These are phyloP conservation scores for Phrynocephalus forsythii DNA, from an alignment of 2,797 vertebrate species.

Conservation along the genomic window DNA sequence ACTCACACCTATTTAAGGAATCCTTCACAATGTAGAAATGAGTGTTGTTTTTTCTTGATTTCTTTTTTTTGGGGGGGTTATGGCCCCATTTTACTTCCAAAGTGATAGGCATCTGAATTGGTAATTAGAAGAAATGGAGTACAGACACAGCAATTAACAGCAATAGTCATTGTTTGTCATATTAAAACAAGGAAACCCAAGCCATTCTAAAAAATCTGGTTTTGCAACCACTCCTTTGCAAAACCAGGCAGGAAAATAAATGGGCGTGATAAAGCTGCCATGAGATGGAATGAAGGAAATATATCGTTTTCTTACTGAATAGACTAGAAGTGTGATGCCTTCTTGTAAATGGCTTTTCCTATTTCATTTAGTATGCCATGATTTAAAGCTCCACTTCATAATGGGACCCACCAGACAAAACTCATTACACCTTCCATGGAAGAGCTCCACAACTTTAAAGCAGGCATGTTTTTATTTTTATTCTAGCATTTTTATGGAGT, in stretches of 20 bases:
- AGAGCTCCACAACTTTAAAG: not conserved
- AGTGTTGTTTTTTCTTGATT: not conserved
- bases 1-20: not conserved
- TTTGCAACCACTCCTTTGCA: not conserved
- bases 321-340: not conserved
- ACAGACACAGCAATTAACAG: not conserved
- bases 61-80: not conserved
- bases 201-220: conserved; percentile 15
- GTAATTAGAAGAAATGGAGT: not conserved
- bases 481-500: not conserved
- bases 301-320: not conserved
- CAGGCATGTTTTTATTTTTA: not conserved
- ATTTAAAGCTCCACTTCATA: conserved; percentile 5
- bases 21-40: not conserved
- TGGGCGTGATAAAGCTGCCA: not conserved
- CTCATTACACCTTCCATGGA: not conserved
- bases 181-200: not conserved
- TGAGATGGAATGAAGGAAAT: not conserved
- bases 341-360: not conserved
- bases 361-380: conserved; percentile 8
- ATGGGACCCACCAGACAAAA: not conserved
- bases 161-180: not conserved
- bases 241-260: not conserved
- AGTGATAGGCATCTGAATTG: not conserved
- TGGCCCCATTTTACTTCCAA: not conserved